A percentile compares a stretch with the other conserved stretches of the same genome.
These are phyloP conservation scores for Morinoia aosen DNA, from an alignment of 2,888 invertebrate genomes.

Conservation along the genomic window DNA sequence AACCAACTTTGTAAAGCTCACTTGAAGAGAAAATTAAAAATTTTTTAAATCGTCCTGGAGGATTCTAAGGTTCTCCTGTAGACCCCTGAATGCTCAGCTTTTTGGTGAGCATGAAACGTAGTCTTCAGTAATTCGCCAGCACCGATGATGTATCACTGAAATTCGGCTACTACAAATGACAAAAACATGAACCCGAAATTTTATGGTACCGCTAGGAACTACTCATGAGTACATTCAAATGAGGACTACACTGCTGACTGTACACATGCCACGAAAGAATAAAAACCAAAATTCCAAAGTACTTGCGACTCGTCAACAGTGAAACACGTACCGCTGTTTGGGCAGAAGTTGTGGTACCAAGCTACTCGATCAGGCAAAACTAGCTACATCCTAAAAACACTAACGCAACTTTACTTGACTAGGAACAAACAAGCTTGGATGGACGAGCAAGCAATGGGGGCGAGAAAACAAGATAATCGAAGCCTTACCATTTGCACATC, in stretches of 20 bases:
- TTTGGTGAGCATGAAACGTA: not conserved
- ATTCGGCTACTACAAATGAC: not conserved
- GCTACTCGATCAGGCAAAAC: not conserved
- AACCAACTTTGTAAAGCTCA: no score
- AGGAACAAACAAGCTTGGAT: not conserved
- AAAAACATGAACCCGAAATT: not conserved
- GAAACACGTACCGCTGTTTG: not conserved
- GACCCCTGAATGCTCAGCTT: not conserved
- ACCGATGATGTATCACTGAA: not conserved
- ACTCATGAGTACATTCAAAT: not conserved
- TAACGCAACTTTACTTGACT: not conserved
- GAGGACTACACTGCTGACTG: not conserved
- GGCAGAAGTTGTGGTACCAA: not conserved
- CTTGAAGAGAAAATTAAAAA: no score
- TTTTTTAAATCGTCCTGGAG: no score
- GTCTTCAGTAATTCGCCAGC: not conserved
- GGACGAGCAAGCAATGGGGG: not conserved
- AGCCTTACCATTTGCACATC: conserved; percentile 98
- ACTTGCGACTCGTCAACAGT: not conserved
- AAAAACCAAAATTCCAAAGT: not conserved
- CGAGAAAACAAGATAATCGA: not conserved
- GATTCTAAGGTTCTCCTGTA: not conserved
- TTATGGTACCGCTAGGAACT: not conserved
- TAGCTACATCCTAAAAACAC: not conserved
- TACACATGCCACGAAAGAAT: not conserved